Base-by-base conservation (phyloP, 2,888 invertebrate genomes). In the Apotomis capreana region DNA sequence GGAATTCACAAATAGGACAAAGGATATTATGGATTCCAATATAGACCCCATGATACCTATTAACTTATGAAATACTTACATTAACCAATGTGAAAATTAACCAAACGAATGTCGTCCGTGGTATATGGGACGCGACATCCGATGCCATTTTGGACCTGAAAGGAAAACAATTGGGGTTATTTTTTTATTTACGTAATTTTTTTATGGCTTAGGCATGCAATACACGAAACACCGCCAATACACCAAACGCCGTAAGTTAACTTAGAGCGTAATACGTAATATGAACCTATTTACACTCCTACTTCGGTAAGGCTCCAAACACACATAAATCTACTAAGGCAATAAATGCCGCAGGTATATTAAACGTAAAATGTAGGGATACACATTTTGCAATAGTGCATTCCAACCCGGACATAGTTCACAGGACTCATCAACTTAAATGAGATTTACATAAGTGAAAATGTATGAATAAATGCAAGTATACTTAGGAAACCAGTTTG, bases 361-460 rank as follows among this genome's bases (percentile, higher is more conserved):
- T 26, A 26, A 26, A 26, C 26, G 26, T 26, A 26, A 3, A 49
- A 10, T 10, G 0, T 10, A 49, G 10, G 49, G 6, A 49, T 49
- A 9, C 9, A 49, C 5, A 9, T 6, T 37, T 12, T 6, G 12
- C 2, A 15, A 0, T 37, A 26, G 10, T 40, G 37, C 68, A n/a
- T 65, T 4, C 51, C 52, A 57, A 70, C 61, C 55, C 57, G 54
- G 62, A 74, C 81, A 87, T 87, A 88, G 83, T 83, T 85, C 86
- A 87, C 87, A 80, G 83, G 84, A 86, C 78, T 78, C 76, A 26
- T 69, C 59, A 70, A 76, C 82, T 84, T 79, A 82, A n/a, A n/a
- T 82, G 76, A 75, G 80, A 91, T 92, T 92, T 85, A 87, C 92
- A 92, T 92, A 92, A 92, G 91, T 92, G 92, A 92, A 92, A 91